Evolutionary conservation across 2,113 vertebrate species (phyloP).

Genomic region (Ifrita kowaldi): DNA sequence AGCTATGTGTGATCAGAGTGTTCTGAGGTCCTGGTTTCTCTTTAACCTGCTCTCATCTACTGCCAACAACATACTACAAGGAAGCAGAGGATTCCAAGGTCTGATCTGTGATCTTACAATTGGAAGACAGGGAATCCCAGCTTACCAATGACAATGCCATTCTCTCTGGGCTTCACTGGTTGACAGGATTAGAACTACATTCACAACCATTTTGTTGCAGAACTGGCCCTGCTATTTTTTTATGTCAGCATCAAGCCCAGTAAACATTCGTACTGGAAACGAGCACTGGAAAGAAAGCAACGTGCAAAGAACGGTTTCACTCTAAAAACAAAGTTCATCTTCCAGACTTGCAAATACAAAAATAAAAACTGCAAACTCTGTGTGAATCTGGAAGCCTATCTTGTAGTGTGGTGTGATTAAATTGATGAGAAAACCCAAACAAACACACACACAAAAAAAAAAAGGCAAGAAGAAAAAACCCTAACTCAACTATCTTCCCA

Average conservation of each 20-base stretch:
- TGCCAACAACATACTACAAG: background rate
- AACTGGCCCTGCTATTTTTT: background rate
- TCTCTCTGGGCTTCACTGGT: background rate
- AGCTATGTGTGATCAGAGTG: background rate
- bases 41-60: background rate
- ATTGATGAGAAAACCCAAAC: background rate
- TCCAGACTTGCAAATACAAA: background rate
- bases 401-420: background rate
- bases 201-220: background rate
- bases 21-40: background rate
- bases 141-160: background rate
- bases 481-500: accelerated
- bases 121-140: background rate
- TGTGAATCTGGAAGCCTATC: background rate
- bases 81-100: conserved; percentile 26
- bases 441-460: background rate
- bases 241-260: background rate
- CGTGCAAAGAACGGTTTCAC: background rate
- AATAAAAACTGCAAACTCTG: background rate
- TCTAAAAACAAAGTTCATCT: background rate
- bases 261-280: background rate
- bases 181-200: background rate
- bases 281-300: background rate
- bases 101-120: background rate
- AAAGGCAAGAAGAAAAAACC: background rate